Conservation (phyloP, 2,888 invertebrate species). For the Drosophila stalkeri region DNA sequence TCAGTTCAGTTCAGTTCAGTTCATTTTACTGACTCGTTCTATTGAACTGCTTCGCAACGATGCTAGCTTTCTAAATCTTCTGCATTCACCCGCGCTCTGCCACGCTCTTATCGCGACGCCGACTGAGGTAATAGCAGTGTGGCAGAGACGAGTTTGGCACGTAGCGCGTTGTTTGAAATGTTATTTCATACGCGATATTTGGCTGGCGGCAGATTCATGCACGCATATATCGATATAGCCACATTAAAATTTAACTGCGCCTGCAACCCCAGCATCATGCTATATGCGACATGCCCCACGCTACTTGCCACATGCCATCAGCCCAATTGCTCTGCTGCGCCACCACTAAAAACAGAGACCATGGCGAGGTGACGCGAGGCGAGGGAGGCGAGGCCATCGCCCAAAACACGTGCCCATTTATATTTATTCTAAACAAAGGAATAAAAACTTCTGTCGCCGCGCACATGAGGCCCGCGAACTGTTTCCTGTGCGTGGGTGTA, state of each 20-base stretch:
- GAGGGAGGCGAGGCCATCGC: conserved; percentile 35
- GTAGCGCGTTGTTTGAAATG: conserved; percentile 65
- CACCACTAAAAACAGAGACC: conserved; percentile 61
- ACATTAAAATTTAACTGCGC: conserved; percentile 83
- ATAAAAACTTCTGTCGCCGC: conserved; percentile 82
- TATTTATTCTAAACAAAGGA: conserved; percentile 83
- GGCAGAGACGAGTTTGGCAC: conserved; percentile 46
- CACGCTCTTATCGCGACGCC: conserved; percentile 24
- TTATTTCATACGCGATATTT: conserved; percentile 65
- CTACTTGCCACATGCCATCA: conserved; percentile 2
- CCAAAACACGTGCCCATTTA: conserved; percentile 79
- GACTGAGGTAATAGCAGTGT: conserved; percentile 6
- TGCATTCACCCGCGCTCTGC: background rate
- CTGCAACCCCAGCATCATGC: conserved; percentile 53
- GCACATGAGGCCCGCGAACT: conserved; percentile 77
- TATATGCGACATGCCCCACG: conserved; percentile 5
- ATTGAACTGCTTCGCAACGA: background rate
- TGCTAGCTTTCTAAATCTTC: conserved; percentile 3
- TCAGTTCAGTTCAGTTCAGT: background rate
- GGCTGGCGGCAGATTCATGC: conserved; percentile 56
- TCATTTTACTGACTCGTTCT: background rate
- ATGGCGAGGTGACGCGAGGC: conserved; percentile 26
- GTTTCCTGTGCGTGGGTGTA: background rate
- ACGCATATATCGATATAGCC: conserved; percentile 80
- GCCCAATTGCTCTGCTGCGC: conserved; percentile 33